phyloP scores from a whole-genome alignment of 2,113 vertebrate genomes.

The Cairina moschata region DNA sequence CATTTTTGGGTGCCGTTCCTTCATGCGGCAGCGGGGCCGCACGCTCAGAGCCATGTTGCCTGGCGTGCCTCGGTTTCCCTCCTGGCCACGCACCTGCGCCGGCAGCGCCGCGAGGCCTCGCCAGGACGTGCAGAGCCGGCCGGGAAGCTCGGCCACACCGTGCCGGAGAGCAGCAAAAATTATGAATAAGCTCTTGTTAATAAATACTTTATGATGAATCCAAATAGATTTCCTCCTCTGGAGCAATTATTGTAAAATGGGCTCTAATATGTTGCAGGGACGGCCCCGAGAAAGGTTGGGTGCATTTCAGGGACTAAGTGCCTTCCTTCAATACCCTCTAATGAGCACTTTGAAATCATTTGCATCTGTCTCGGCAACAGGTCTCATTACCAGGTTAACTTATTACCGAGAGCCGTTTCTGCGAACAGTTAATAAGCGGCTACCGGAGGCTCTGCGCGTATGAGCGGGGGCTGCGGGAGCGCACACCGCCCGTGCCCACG shows the following conservation, averaged over 20 bases:
- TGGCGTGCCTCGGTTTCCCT: neutral
- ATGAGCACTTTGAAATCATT: slow-evolving; percentile 58
- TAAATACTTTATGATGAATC: slow-evolving; percentile 65
- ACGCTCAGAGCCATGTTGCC: rapidly evolving
- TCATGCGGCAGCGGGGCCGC: neutral
- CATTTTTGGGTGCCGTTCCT: neutral
- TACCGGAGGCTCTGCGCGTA: neutral
- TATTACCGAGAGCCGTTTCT: neutral
- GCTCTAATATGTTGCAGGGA: slow-evolving; percentile 11
- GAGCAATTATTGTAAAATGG: slow-evolving; percentile 69
- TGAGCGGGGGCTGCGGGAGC: rapidly evolving
- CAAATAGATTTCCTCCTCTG: slow-evolving; percentile 66
- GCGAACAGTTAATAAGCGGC: neutral
- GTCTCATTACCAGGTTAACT: slow-evolving; percentile 62
- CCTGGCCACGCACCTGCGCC: neutral
- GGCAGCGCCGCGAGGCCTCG: neutral
- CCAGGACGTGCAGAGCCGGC: neutral
- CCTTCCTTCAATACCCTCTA: slow-evolving; percentile 44
- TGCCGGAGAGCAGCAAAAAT: slow-evolving; percentile 17
- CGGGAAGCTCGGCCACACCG: neutral
- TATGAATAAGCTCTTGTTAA: slow-evolving; percentile 60
- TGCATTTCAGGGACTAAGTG: slow-evolving; percentile 50
- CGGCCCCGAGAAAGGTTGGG: slow-evolving; percentile 29
- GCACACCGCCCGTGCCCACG: rapidly evolving
- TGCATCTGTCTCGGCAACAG: slow-evolving; percentile 55